Conservation (phyloP, 2,113 vertebrate genomes). For the human region DNA sequence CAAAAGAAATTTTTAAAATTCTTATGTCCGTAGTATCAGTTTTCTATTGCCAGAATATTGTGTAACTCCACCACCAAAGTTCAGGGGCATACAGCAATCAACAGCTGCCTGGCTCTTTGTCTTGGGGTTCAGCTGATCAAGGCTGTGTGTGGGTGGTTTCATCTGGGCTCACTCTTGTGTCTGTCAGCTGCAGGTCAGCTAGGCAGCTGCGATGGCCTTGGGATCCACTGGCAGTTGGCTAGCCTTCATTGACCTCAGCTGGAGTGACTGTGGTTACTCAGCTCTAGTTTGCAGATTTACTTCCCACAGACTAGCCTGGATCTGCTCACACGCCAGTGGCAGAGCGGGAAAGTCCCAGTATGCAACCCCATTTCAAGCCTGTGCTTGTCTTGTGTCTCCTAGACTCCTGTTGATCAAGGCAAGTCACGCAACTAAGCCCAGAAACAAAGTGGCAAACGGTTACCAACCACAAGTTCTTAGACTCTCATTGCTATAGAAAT, state of each 20-base stretch:
- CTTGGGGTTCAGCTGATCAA: not conserved
- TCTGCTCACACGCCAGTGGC: not conserved
- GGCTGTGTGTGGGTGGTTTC: not conserved
- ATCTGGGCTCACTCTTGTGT: not conserved
- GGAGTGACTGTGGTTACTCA: not conserved
- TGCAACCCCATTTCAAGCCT: not conserved
- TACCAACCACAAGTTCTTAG: too few species aligned
- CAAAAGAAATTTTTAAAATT: not conserved
- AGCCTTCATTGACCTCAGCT: not conserved
- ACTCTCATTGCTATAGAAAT: too few species aligned
- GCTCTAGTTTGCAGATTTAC: not conserved
- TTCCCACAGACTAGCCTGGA: not conserved
- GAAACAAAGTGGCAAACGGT: not conserved
- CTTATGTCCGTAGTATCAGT: not conserved
- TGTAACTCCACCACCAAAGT: not conserved
- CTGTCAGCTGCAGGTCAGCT: slow-evolving; percentile 1
- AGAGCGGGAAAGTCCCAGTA: not conserved
- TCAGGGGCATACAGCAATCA: not conserved
- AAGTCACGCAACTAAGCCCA: not conserved
- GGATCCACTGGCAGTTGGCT: not conserved
- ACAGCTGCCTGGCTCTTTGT: not conserved
- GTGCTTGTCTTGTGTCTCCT: not conserved
- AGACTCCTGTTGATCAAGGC: not conserved
- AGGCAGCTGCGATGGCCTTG: not conserved
- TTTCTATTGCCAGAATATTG: not conserved